Percentiles rank a stretch among this genome's conserved stretches.
phyloP scores from a whole-genome alignment of 2,113 vertebrate species.

The Andinoacara biseriatus region DNA sequence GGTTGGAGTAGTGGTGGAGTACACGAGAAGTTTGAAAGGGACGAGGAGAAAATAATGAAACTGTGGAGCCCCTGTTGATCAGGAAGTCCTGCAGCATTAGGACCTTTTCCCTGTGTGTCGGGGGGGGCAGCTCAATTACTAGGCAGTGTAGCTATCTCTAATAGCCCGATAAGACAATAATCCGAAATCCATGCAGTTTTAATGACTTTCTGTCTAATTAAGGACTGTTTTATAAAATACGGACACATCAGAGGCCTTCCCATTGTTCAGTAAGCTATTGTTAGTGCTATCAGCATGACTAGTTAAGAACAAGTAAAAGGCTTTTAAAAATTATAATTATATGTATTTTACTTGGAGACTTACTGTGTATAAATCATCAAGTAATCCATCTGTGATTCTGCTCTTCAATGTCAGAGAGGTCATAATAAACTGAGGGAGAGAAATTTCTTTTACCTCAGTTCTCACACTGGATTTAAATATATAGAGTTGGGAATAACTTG shows the following conservation, averaged over 20 bases:
- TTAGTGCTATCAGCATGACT: slow-evolving; percentile 53
- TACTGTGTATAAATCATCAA: slow-evolving; percentile 16
- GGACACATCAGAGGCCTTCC: slow-evolving; percentile 38
- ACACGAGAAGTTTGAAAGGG: slow-evolving; percentile 23
- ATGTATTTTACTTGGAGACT: slow-evolving; percentile 32
- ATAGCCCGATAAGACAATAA: slow-evolving; percentile 79
- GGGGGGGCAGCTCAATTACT: slow-evolving; percentile 77
- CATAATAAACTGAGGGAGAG: slow-evolving; percentile 38
- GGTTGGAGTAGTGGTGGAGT: slow-evolving; percentile 25
- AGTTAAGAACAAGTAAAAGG: slow-evolving; percentile 39
- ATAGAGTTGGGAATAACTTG: slow-evolving; percentile 11
- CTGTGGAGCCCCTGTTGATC: slow-evolving; percentile 27
- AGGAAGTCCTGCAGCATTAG: slow-evolving; percentile 44
- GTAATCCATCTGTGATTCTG: slow-evolving; percentile 45
- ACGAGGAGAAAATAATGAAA: slow-evolving; percentile 49
- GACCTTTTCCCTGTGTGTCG: slow-evolving; percentile 51
- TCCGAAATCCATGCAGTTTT: slow-evolving; percentile 78
- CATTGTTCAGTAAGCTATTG: slow-evolving; percentile 70
- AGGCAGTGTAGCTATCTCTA: slow-evolving; percentile 71
- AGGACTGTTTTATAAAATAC: slow-evolving; percentile 61
- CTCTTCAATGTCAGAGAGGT: slow-evolving; percentile 64
- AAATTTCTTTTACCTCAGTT: slow-evolving; percentile 52
- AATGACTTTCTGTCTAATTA: slow-evolving; percentile 83
- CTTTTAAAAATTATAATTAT: slow-evolving; percentile 53
- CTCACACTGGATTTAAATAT: slow-evolving; percentile 59